Base-by-base conservation (phyloP, 2,113 vertebrate genomes). In the Podiceps cristatus region DNA sequence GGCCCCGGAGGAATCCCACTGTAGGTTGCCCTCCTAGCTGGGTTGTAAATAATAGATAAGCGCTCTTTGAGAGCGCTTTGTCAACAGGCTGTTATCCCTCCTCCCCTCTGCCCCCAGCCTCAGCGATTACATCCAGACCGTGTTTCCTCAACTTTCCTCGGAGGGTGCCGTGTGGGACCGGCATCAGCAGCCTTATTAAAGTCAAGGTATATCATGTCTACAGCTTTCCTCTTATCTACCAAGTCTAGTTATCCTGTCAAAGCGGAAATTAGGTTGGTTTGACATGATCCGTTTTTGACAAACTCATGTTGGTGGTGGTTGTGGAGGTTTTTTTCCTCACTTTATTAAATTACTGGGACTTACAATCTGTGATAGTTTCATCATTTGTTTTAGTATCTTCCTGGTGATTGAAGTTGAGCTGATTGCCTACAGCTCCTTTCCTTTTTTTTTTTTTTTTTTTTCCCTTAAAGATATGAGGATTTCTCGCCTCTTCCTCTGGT, bases 201-300 rank as follows among this genome's bases (percentile, higher is more conserved):
- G 93, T 90, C 95, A 82, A 79, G 92, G 87, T 96, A 44, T 92
- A 95, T 96, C 95, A 66, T 82, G 96, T 96, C 96, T 96, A 94
- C 96, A 95, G 95, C 87, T 73, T 86, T 37, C 85, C 84, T 95
- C 92, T 95, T 91, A 90, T 91, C 96, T 93, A 93, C 95, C 93
- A 72, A 37, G 87, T 40, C 96, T 90, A 88, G 96, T 96, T 97
- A 97, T 91, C 92, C 96, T 97, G 96, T 96, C 96, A 97, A 62
- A 85, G 93, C 4, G 11, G 95, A 96, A 96, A 97, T 97, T 79
- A 96, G 93, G 96, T 96, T 97, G 96, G 96, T 96, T 96, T 96
- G 96, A 97, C 96, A 96, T 94, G 96, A 96, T 91, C 96, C 92
- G 69, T 88, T 95, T 87, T 96, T 96, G 96, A 96, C 96, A 96